Conservation (phyloP, 2,113 vertebrate species). For the Vulpes vulpes region DNA sequence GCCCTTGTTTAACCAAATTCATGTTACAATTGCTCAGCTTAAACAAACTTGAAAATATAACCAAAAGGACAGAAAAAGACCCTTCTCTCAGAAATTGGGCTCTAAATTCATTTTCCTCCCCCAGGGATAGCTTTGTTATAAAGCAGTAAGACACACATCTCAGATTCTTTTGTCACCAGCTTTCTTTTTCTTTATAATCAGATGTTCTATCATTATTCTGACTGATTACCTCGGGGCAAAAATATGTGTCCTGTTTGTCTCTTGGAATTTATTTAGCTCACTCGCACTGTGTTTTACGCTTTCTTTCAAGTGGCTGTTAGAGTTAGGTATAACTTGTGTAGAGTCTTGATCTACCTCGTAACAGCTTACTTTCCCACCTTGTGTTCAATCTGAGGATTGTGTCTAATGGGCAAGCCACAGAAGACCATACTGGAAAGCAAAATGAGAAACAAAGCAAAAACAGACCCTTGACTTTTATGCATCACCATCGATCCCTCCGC, state of each 20-base stretch:
- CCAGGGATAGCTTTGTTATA: neutral
- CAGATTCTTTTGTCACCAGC: neutral
- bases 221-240: neutral
- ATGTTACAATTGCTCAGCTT: neutral
- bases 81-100: neutral
- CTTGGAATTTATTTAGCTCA: neutral
- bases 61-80: neutral
- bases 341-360: neutral
- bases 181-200: conserved; percentile 32
- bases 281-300: neutral
- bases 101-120: neutral
- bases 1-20: conserved; percentile 4
- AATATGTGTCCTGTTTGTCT: neutral
- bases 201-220: neutral
- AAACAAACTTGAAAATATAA: conserved; percentile 7
- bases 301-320: neutral
- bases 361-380: neutral
- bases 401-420: neutral
- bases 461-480: conserved; percentile 3
- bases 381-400: neutral
- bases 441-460: neutral
- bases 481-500: neutral
- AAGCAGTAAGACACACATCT: neutral
- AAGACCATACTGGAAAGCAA: neutral
- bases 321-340: neutral